These are phyloP conservation scores for Planococcus citri DNA, from an alignment of 1,140 invertebrate species.

Conservation along the genomic window DNA sequence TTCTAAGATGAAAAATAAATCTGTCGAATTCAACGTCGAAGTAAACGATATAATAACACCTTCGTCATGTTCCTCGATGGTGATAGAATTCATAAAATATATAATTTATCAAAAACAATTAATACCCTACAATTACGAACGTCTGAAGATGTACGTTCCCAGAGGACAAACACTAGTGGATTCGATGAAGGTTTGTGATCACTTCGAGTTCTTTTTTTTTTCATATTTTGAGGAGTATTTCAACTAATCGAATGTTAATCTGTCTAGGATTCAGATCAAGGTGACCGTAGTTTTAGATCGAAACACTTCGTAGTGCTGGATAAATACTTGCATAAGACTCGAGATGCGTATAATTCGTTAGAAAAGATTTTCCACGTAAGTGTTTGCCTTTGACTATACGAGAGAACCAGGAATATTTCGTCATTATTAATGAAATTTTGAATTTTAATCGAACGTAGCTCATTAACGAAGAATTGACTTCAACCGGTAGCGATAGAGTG, in stretches of 20 bases:
- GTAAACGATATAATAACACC: constrained; percentile 24
- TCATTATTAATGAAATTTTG: too few relatives aligned
- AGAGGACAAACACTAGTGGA: constrained; percentile 17
- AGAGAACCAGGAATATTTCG: too few relatives aligned
- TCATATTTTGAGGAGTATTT: not conserved
- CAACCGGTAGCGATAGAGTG: not conserved
- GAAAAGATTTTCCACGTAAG: constrained; percentile 23
- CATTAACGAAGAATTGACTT: not conserved
- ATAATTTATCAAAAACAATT: constrained; percentile 25
- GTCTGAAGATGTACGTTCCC: constrained; percentile 23
- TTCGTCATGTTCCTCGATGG: constrained; percentile 21
- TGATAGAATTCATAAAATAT: constrained; percentile 25
- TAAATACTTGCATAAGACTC: constrained; percentile 23
- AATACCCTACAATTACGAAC: constrained; percentile 24
- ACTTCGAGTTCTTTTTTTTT: not conserved
- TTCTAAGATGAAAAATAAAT: not conserved
- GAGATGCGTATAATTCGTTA: not conserved
- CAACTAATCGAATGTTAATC: not conserved
- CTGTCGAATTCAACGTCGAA: constrained; percentile 16
- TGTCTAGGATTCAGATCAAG: not conserved
- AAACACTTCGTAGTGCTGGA: constrained; percentile 16
- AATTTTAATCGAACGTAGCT: not conserved
- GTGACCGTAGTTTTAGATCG: not conserved
- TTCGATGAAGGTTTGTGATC: constrained; percentile 21
- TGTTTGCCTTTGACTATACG: too few relatives aligned